phyloP scores from a whole-genome alignment of 2,888 invertebrate genomes.

The Leptinotarsa rubiginosa region DNA sequence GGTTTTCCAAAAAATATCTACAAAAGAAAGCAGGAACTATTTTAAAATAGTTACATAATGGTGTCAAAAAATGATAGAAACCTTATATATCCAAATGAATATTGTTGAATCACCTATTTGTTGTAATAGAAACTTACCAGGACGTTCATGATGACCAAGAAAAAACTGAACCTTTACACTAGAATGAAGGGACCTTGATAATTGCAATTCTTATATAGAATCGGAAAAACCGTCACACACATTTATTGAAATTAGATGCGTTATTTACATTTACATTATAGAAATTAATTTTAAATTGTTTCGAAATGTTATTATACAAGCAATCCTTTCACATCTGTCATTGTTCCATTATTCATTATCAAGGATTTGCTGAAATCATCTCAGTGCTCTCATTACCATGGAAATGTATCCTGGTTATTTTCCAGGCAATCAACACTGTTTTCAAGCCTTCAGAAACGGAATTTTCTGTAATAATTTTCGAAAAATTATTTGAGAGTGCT shows the following conservation, averaged over 20 bases:
- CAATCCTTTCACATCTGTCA: constrained; percentile 14
- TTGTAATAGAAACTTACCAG: neutral
- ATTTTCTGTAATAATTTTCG: too few relatives aligned
- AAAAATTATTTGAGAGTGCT: too few relatives aligned
- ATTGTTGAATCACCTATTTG: neutral
- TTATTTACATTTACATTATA: constrained; percentile 12
- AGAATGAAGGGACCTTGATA: constrained; percentile 10
- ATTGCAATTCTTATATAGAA: constrained; percentile 13
- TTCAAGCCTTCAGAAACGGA: too few relatives aligned
- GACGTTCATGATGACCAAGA: constrained; percentile 1
- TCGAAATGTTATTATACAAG: constrained; percentile 2
- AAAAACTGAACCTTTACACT: neutral
- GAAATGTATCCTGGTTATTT: constrained; percentile 3
- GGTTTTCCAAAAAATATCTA: too few relatives aligned
- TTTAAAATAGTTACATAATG: too few relatives aligned
- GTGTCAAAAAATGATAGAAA: too few relatives aligned
- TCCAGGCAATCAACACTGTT: neutral
- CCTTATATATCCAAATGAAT: neutral
- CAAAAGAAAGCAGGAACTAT: too few relatives aligned
- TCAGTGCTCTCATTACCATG: neutral
- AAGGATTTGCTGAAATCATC: constrained; percentile 8
- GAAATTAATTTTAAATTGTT: neutral
- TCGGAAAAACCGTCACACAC: neutral
- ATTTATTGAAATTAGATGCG: constrained; percentile 18
- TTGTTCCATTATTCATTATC: constrained; percentile 16